Percentiles rank a stretch among this genome's conserved stretches.
Evolutionary conservation across 2,113 vertebrate genomes (phyloP).

Genomic region (Tichodroma muraria): DNA sequence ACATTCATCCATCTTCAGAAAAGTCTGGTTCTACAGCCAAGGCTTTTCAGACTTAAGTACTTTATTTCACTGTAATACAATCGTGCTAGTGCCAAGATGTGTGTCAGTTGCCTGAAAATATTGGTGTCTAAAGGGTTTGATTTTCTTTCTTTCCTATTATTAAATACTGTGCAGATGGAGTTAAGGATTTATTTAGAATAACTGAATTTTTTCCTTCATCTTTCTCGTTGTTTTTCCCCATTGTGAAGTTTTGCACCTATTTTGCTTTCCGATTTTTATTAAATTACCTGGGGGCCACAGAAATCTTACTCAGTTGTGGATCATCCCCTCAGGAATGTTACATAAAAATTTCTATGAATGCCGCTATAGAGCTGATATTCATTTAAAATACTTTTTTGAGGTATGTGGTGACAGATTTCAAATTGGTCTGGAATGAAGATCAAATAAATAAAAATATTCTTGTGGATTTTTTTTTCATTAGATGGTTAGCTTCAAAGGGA

Average conservation of each 20-base stretch:
- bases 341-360: background rate
- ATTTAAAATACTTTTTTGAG: background rate
- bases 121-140: background rate
- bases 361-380: background rate
- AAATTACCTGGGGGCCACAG: background rate
- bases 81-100: background rate
- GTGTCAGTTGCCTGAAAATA: background rate
- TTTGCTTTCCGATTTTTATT: slow-evolving; percentile 4
- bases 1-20: background rate
- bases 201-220: background rate
- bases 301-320: background rate
- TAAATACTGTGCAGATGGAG: background rate
- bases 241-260: background rate
- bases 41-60: background rate
- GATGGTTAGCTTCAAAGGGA: background rate
- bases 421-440: background rate
- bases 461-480: background rate
- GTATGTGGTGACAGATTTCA: background rate
- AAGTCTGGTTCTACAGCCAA: background rate
- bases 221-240: background rate
- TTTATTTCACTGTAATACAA: background rate
- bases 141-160: background rate
- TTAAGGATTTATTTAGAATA: background rate
- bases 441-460: background rate
- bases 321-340: background rate